Evolutionary conservation across 1,140 invertebrate genomes (phyloP).

Genomic region (Asbolus verrucosus): DNA sequence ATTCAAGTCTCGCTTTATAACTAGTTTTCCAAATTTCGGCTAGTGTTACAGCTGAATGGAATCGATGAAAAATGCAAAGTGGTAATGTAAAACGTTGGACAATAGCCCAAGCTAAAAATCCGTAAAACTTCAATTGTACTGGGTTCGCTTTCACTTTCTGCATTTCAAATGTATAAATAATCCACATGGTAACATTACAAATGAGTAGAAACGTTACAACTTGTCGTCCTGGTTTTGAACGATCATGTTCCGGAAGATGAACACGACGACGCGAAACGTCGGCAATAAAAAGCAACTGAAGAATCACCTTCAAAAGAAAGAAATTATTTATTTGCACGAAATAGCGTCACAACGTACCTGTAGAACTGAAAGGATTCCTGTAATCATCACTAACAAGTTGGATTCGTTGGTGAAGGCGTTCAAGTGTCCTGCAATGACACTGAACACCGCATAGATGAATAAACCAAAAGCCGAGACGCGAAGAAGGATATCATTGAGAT

Average conservation of each 20-base stretch:
- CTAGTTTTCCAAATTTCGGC: slow-evolving; percentile 99
- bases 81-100: slow-evolving; percentile 94
- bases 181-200: slow-evolving; percentile 95
- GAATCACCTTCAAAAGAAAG: slow-evolving; percentile 75
- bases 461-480: slow-evolving; percentile 92
- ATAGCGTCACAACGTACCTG: slow-evolving; percentile 70
- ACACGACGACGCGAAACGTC: slow-evolving; percentile 92
- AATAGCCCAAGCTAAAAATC: slow-evolving; percentile 93
- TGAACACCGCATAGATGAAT: slow-evolving; percentile 93
- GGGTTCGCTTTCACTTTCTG: slow-evolving; percentile 93
- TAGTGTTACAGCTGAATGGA: slow-evolving; percentile 96
- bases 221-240: slow-evolving; percentile 93
- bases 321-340: slow-evolving; percentile 8
- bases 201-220: slow-evolving; percentile 95
- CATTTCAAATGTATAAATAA: slow-evolving; percentile 96
- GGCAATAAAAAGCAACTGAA: slow-evolving; percentile 95
- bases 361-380: slow-evolving; percentile 85
- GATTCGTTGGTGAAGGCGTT: slow-evolving; percentile 87
- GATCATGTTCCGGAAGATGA: slow-evolving; percentile 90
- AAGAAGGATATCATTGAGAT: slow-evolving; percentile 90
- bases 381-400: slow-evolving; percentile 90
- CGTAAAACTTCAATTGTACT: slow-evolving; percentile 93
- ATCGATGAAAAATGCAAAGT: slow-evolving; percentile 96
- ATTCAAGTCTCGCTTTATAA: slow-evolving; percentile 91
- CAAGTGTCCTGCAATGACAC: slow-evolving; percentile 89